Conservation (phyloP, 2,888 invertebrate genomes). For the Julus scanicus region DNA sequence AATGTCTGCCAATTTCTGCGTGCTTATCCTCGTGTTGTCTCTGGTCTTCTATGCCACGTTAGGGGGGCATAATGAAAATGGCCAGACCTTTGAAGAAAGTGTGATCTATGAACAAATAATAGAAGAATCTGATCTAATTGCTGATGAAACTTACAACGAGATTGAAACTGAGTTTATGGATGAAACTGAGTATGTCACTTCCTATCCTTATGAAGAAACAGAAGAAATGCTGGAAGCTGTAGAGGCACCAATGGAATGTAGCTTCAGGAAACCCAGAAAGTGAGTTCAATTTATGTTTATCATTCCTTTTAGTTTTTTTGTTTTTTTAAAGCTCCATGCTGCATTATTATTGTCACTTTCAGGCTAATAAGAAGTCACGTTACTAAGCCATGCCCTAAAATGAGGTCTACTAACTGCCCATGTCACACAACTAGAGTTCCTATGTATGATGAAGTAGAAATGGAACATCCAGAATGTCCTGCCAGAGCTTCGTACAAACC, state of each 20-base stretch:
- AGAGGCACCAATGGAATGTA: not conserved
- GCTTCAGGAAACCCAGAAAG: not conserved
- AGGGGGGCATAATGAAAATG: not conserved
- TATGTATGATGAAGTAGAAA: not conserved
- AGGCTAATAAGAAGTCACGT: not conserved
- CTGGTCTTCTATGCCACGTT: conserved; percentile 38
- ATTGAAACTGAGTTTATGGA: conserved; percentile 6
- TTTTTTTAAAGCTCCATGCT: not conserved
- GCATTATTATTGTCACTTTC: not conserved
- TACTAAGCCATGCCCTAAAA: not conserved
- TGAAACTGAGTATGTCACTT: not conserved
- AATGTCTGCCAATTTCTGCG: conserved; percentile 18
- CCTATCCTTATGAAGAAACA: not conserved
- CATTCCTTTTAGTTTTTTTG: no score
- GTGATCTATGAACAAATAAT: not conserved
- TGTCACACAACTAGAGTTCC: not conserved
- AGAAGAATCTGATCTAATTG: not conserved
- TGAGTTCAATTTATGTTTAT: not conserved
- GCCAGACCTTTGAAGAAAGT: not conserved
- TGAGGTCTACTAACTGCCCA: not conserved
- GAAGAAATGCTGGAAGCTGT: not conserved
- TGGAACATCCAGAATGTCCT: not conserved
- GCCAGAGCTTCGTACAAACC: not conserved
- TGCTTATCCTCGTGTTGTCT: not conserved
- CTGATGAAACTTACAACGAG: not conserved